These are phyloP conservation scores for Myrmophylax atrothorax DNA, from an alignment of 2,113 vertebrate species.

Conservation along the genomic window DNA sequence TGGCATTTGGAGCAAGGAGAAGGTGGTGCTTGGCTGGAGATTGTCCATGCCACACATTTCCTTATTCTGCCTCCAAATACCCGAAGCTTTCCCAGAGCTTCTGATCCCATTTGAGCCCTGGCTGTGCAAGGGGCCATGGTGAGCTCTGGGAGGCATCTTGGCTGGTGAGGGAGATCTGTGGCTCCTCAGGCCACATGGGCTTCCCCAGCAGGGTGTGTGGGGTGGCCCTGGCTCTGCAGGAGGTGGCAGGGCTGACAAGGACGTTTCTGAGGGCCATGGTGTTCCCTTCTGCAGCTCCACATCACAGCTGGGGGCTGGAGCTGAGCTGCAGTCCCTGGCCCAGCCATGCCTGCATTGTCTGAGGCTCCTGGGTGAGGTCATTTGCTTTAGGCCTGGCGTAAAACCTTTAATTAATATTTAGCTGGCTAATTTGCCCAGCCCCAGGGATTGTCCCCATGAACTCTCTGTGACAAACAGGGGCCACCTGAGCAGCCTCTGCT, in stretches of 20 bases:
- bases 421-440: neutral
- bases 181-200: neutral
- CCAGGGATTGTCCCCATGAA: neutral
- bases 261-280: rapidly evolving
- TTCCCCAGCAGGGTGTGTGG: too few relatives aligned
- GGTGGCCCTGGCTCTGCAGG: neutral
- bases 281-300: rapidly evolving
- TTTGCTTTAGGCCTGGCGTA: neutral
- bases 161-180: rapidly evolving
- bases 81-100: rapidly evolving
- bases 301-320: neutral
- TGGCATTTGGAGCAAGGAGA: neutral
- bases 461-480: neutral
- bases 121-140: rapidly evolving
- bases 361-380: neutral
- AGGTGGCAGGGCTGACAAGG: neutral
- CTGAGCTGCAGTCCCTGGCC: neutral
- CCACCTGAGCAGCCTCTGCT: too few relatives aligned
- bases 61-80: neutral
- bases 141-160: neutral
- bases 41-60: rapidly evolving
- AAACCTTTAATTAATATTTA: neutral
- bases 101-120: neutral
- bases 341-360: neutral
- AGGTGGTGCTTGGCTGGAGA: rapidly evolving